Percentiles rank a stretch among this genome's conserved stretches.
These are phyloP conservation scores for Procambarus clarkii DNA, from an alignment of 1,140 invertebrate genomes.

Conservation along the genomic window DNA sequence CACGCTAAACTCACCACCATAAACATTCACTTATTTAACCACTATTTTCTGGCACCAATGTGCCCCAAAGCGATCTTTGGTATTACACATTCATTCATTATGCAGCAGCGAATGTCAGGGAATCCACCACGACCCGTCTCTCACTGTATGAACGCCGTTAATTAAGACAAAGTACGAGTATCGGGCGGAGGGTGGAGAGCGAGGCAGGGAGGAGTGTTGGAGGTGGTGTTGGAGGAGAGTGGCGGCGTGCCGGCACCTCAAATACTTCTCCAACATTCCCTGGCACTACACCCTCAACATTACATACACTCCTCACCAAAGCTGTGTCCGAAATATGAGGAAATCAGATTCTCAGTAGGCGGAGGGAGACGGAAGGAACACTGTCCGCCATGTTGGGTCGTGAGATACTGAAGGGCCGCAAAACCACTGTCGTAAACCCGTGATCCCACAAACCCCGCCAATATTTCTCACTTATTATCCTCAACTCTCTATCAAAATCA, in stretches of 20 bases:
- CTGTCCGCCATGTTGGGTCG: slow-evolving; percentile 42
- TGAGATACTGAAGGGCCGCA: slow-evolving; percentile 39
- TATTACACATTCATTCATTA: too few species aligned
- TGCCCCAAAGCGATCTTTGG: too few species aligned
- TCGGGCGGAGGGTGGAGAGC: too few species aligned
- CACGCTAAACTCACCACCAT: neutral
- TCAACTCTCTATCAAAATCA: neutral
- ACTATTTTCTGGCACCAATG: neutral
- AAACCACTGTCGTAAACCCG: slow-evolving; percentile 43
- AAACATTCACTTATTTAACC: neutral
- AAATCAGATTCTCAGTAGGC: neutral
- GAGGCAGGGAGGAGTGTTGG: too few species aligned
- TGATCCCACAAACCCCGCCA: slow-evolving; percentile 3
- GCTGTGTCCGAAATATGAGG: neutral
- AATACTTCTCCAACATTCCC: too few species aligned
- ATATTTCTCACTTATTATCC: neutral
- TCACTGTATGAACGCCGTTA: too few species aligned
- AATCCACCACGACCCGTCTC: too few species aligned
- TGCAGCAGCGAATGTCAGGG: too few species aligned
- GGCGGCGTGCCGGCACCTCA: too few species aligned
- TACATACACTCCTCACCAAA: neutral
- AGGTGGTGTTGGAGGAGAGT: too few species aligned
- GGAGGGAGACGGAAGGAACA: slow-evolving; percentile 9
- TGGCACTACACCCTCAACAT: too few species aligned
- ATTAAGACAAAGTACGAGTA: too few species aligned